phyloP scores from a whole-genome alignment of 2,888 invertebrate genomes.

The Limnephilus lunatus region DNA sequence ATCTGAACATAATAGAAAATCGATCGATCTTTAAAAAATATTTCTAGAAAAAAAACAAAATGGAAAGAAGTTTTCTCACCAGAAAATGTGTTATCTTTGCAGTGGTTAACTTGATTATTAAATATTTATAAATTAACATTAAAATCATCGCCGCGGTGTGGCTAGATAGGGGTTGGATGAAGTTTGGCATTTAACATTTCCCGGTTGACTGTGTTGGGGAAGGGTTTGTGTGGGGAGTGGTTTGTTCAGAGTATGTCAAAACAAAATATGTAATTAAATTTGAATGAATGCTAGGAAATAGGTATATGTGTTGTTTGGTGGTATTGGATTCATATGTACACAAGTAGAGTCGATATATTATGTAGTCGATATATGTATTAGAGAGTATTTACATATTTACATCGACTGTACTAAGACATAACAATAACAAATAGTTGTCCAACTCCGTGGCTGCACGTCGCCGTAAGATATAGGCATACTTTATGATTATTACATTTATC shows the following conservation, averaged over 20 bases:
- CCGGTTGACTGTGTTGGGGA: not conserved
- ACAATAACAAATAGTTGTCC: not conserved
- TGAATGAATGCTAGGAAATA: not conserved
- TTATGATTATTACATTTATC: constrained; percentile 52
- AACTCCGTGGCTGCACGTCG: constrained; percentile 1
- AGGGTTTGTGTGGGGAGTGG: not conserved
- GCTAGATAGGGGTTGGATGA: constrained; percentile 12
- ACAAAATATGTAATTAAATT: not conserved
- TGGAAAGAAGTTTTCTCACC: constrained; percentile 22
- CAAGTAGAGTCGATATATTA: constrained; percentile 31
- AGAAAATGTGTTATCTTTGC: constrained; percentile 28
- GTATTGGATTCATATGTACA: constrained; percentile 12
- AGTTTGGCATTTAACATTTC: constrained; percentile 10
- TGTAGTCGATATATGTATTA: not conserved
- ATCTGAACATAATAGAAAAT: constrained; percentile 19
- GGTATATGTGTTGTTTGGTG: not conserved
- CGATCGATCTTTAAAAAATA: constrained; percentile 20
- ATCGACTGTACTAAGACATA: constrained; percentile 36
- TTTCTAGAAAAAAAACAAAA: constrained; percentile 22
- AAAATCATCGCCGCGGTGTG: constrained; percentile 27
- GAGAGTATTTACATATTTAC: constrained; percentile 26
- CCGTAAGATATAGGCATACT: constrained; percentile 34
- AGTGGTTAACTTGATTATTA: constrained; percentile 31
- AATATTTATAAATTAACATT: constrained; percentile 23
- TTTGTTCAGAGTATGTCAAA: not conserved